Evolutionary conservation across 2,797 vertebrate species (phyloP), one percentile per base, ranked within the genome.

Genomic region (Thripadectes ignobilis): DNA sequence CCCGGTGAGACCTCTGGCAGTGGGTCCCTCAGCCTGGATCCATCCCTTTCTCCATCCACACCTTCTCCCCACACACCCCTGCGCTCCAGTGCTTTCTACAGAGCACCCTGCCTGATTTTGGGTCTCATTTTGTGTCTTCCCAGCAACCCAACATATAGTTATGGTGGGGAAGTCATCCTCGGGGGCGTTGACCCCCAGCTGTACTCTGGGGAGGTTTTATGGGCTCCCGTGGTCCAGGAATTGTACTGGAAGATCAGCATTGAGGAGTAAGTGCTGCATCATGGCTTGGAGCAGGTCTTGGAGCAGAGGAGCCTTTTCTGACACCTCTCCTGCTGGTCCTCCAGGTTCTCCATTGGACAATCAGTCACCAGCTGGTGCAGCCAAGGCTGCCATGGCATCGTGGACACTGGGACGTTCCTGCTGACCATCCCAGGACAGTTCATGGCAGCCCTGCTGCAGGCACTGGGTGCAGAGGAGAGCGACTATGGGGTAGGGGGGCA

Each of bases 161-260:
- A 96, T 0, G 94, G 92, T 6, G 98, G 98, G 23, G 98, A 98
- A 87, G 95, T 98, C 83, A 97, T 98, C 83, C 98, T 99, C 0
- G 98, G 98, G 62, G 98, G 92, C 2, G 58, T 97, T 67, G 98
- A 98, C 81, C 58, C 27, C 27, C 97, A 52, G 46, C 69, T 98
- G 63, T 98, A 97, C 94, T 96, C 95, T 6, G 98, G 98, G n/a
- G 80, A 98, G 79, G 93, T 98, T 74, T 13, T 90, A 51, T 98
- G 98, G 98, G 94, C 97, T n/a, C 98, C 98, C 3, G 98, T 98
- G 75, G 97, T 98, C 20, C 49, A 95, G 65, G 88, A 98, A 81
- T 46, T 92, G 66, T 98, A 98, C 95, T 98, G 98, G 98, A 98
- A 98, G 96, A 98, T 98, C 26, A 62, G 73, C 10, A 91, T 98